phyloP scores from a whole-genome alignment of 2,888 invertebrate species.

The Pherbina coryleti region DNA sequence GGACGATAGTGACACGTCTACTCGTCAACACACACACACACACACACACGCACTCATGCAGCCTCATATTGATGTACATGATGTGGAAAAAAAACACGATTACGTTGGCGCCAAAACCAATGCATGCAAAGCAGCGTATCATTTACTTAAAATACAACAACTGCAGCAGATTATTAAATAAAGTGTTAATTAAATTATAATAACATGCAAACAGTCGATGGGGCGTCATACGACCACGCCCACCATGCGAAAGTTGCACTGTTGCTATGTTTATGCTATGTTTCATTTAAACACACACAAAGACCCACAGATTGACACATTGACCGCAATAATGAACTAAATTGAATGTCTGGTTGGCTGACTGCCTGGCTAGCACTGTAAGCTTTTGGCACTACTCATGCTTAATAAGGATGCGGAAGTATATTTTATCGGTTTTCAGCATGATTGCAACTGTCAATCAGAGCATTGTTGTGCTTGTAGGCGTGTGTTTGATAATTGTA shows the following conservation, averaged over 20 bases:
- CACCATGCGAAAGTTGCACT: background rate
- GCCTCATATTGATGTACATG: background rate
- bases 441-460: conserved; percentile 35
- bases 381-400: background rate
- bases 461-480: background rate
- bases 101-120: conserved; percentile 4
- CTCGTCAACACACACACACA: conserved; percentile 38
- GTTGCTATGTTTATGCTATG: conserved; percentile 42
- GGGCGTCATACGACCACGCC: conserved; percentile 15
- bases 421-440: conserved; percentile 32
- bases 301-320: conserved; percentile 47
- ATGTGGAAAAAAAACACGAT: background rate
- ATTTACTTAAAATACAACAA: conserved; percentile 27
- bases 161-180: conserved; percentile 21
- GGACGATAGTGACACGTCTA: background rate
- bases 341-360: background rate
- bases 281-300: conserved; percentile 38
- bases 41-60: conserved; percentile 22
- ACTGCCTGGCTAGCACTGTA: no score
- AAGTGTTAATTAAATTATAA: conserved; percentile 40
- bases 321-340: conserved; percentile 49
- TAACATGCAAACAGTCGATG: conserved; percentile 7
- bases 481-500: background rate
- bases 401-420: conserved; percentile 31
- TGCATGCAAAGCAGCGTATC: background rate